phyloP scores from a whole-genome alignment of 2,888 invertebrate species.

The Callyntrura sp. region DNA sequence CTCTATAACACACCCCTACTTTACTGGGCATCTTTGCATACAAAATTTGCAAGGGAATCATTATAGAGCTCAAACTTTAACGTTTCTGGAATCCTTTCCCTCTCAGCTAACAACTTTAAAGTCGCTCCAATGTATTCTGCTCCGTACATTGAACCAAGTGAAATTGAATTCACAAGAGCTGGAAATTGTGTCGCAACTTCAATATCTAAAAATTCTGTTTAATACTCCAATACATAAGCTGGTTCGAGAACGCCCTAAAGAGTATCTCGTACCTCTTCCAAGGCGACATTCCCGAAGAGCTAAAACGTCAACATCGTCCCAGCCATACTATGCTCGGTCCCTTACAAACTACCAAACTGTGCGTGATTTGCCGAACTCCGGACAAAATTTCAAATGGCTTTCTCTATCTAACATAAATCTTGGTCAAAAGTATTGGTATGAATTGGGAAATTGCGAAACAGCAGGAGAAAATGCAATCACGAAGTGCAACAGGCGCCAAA shows the following conservation, averaged over 20 bases:
- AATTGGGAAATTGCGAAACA: neutral
- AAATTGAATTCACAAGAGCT: neutral
- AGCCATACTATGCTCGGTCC: constrained; percentile 3
- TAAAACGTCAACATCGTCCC: neutral
- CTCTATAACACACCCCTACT: neutral
- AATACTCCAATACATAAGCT: constrained; percentile 57
- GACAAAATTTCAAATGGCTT: neutral
- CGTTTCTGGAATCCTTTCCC: constrained; percentile 38
- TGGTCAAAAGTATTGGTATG: neutral
- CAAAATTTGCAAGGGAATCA: neutral
- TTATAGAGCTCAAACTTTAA: constrained; percentile 3
- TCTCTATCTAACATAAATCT: neutral
- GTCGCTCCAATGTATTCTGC: constrained; percentile 16
- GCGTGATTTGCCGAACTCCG: neutral
- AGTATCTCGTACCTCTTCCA: constrained; percentile 56
- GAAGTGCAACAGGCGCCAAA: neutral
- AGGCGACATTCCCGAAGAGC: neutral
- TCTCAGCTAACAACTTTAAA: neutral
- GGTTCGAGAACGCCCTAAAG: constrained; percentile 53
- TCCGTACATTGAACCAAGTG: neutral
- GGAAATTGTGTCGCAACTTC: constrained; percentile 52
- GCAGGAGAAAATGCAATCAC: neutral
- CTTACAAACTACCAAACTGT: constrained; percentile 34
- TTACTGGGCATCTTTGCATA: neutral
- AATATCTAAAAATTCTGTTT: constrained; percentile 46